phyloP scores from a whole-genome alignment of 2,113 vertebrate species.

The Sylvietta virens region DNA sequence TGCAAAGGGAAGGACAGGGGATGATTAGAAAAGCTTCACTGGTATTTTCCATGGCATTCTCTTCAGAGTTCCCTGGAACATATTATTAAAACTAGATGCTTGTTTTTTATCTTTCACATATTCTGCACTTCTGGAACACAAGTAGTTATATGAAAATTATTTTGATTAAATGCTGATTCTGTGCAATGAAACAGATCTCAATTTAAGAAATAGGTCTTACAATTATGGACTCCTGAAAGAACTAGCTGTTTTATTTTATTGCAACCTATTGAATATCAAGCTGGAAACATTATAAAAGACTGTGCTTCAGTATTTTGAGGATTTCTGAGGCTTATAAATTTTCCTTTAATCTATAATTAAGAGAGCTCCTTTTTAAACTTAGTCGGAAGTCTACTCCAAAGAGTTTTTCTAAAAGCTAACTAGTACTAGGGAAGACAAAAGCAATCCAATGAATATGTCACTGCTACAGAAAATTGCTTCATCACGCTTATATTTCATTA shows the following conservation, averaged over 20 bases:
- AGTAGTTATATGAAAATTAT: background rate
- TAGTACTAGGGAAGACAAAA: background rate
- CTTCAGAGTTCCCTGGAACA: background rate
- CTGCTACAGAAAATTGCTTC: background rate
- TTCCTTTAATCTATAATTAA: background rate
- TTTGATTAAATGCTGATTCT: background rate
- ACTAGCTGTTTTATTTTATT: background rate
- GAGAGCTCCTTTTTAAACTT: background rate
- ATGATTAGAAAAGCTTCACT: background rate
- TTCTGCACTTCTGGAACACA: background rate
- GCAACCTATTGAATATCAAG: background rate
- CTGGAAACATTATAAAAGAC: background rate
- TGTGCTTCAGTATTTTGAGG: background rate
- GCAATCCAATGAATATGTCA: background rate
- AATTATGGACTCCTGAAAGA: background rate
- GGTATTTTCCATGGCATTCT: background rate
- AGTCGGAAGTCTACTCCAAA: background rate
- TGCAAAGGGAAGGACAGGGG: background rate
- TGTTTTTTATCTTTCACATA: background rate
- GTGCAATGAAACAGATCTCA: background rate
- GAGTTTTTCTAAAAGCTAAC: background rate
- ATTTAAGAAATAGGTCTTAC: background rate
- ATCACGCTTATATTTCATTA: background rate
- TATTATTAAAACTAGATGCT: background rate
- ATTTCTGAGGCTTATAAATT: background rate